phyloP scores from a whole-genome alignment of 2,888 invertebrate species.

The Erebia epiphron region DNA sequence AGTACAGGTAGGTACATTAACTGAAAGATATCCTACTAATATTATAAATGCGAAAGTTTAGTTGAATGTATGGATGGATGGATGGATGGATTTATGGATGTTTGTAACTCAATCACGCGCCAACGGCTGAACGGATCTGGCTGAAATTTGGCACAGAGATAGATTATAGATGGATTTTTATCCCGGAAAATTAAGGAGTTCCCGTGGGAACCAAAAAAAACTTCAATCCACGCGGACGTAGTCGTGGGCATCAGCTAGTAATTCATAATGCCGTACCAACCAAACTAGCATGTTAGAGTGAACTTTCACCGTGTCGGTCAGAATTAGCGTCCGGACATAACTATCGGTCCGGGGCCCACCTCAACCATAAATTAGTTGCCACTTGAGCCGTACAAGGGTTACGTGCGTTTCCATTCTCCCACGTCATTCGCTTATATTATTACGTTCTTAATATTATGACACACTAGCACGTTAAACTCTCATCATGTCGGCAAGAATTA shows the following conservation, averaged over 20 bases:
- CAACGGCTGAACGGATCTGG: too few relatives aligned
- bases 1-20: background rate
- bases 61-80: too few relatives aligned
- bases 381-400: slow-evolving; percentile 69
- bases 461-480: slow-evolving; percentile 37
- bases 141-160: too few relatives aligned
- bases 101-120: too few relatives aligned
- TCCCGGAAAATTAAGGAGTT: too few relatives aligned
- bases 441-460: background rate
- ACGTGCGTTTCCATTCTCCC: slow-evolving; percentile 51
- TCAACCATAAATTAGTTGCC: slow-evolving; percentile 78
- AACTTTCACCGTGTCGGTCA: slow-evolving; percentile 56
- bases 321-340: slow-evolving; percentile 73
- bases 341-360: slow-evolving; percentile 73
- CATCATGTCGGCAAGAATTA: slow-evolving; percentile 67
- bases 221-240: too few relatives aligned
- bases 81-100: too few relatives aligned
- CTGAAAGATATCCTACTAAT: background rate
- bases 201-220: too few relatives aligned
- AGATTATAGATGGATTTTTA: too few relatives aligned
- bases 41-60: too few relatives aligned
- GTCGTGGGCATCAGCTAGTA: too few relatives aligned
- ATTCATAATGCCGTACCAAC: slow-evolving; percentile 24
- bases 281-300: slow-evolving; percentile 35
- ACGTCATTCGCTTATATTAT: slow-evolving; percentile 25